phyloP scores from a whole-genome alignment of 1,140 invertebrate genomes.

The Gonatopus flavifemur region DNA sequence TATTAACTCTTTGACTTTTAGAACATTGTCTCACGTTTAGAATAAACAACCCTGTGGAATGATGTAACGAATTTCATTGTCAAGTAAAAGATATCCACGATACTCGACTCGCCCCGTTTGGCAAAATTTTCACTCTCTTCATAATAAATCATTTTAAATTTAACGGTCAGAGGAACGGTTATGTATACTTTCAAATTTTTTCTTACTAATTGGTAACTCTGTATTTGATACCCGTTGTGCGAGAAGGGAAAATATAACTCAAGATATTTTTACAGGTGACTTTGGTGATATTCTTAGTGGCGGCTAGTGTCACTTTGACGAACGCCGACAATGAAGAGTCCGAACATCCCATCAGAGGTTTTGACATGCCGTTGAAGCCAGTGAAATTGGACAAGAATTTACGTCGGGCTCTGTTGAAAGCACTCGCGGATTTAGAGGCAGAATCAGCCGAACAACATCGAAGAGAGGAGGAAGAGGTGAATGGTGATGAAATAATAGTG shows the following conservation, averaged over 20 bases:
- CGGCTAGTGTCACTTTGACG: conserved; percentile 18
- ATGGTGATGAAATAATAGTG: background rate
- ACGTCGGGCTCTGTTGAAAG: conserved; percentile 69
- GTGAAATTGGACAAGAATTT: conserved; percentile 69
- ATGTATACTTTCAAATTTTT: too few species aligned
- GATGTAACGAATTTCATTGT: too few species aligned
- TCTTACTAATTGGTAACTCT: too few species aligned
- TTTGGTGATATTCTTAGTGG: conserved; percentile 27
- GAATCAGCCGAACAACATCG: conserved; percentile 52
- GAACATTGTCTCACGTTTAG: too few species aligned
- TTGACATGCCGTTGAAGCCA: conserved; percentile 52
- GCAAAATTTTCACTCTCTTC: too few species aligned
- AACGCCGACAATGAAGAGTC: conserved; percentile 19
- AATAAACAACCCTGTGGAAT: too few species aligned
- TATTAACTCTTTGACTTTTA: too few species aligned
- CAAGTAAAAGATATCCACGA: too few species aligned
- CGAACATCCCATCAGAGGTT: conserved; percentile 14
- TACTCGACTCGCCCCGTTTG: too few species aligned
- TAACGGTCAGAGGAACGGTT: too few species aligned
- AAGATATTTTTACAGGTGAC: conserved; percentile 22
- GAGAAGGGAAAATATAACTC: background rate
- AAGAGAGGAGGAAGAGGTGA: conserved; percentile 26
- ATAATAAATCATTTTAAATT: too few species aligned
- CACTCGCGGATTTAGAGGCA: conserved; percentile 67
- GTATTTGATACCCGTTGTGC: background rate